phyloP scores from a whole-genome alignment of 2,888 invertebrate genomes.

The Idaea straminata region DNA sequence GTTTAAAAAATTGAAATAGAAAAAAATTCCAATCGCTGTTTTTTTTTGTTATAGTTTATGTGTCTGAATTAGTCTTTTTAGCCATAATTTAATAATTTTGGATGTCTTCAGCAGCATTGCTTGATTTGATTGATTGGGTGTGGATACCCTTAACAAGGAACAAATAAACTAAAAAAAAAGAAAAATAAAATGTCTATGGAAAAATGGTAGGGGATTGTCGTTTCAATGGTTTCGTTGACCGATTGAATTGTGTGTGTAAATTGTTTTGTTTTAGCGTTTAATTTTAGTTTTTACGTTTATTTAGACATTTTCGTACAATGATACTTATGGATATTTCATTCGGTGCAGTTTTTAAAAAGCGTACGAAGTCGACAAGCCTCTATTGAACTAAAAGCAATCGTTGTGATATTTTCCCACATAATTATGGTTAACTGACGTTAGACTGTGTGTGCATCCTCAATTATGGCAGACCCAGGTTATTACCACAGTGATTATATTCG shows the following conservation, averaged over 20 bases:
- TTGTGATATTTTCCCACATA: constrained; percentile 78
- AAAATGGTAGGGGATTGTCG: constrained; percentile 51
- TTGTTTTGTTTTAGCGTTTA: constrained; percentile 72
- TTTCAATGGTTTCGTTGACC: constrained; percentile 70
- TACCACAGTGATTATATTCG: constrained; percentile 92
- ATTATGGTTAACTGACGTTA: constrained; percentile 80
- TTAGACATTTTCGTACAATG: constrained; percentile 58
- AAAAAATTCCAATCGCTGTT: constrained; percentile 8
- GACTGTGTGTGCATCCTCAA: constrained; percentile 79
- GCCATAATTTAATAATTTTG: not conserved
- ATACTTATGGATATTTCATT: constrained; percentile 46
- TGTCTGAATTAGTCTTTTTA: not conserved
- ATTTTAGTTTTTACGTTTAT: constrained; percentile 53
- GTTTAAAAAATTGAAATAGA: not conserved
- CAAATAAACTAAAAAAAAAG: not conserved
- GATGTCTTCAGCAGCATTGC: not conserved
- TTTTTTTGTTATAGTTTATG: constrained; percentile 12
- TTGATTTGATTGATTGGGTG: not conserved
- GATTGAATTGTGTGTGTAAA: constrained; percentile 53
- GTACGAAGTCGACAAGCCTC: constrained; percentile 46
- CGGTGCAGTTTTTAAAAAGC: constrained; percentile 42
- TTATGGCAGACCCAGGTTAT: constrained; percentile 81
- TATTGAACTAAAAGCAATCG: constrained; percentile 72
- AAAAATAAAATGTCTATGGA: constrained; percentile 37
- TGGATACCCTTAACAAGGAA: not conserved